Evolutionary conservation across 2,888 invertebrate species (phyloP).

Genomic region (Dilophus febrilis): DNA sequence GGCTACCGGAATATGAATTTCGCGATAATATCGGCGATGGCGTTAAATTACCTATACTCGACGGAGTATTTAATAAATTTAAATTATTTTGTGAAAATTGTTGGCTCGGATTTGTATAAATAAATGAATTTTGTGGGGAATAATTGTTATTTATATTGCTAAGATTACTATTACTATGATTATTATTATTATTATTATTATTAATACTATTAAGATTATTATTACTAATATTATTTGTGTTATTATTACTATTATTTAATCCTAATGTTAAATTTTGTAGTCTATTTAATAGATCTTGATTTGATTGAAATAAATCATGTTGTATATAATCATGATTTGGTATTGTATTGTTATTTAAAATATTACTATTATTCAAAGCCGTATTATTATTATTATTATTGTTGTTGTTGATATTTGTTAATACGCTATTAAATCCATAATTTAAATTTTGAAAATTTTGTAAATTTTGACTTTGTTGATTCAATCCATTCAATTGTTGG

Average conservation of each 20-base stretch:
- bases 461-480: constrained; percentile 29
- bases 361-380: background rate
- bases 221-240: constrained; percentile 8
- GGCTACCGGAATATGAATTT: constrained; percentile 25
- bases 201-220: constrained; percentile 1
- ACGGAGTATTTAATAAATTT: constrained; percentile 23
- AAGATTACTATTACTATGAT: constrained; percentile 1
- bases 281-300: constrained; percentile 29
- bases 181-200: constrained; percentile 8
- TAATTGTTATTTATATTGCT: constrained; percentile 10
- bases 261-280: constrained; percentile 27
- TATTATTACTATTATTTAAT: constrained; percentile 10
- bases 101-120: constrained; percentile 25
- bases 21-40: constrained; percentile 27
- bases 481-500: constrained; percentile 27
- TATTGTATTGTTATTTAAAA: constrained; percentile 12
- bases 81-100: constrained; percentile 20
- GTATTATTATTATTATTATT: constrained; percentile 22
- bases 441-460: constrained; percentile 25
- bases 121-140: constrained; percentile 27
- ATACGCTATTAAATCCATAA: background rate
- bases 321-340: constrained; percentile 12
- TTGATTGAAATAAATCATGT: constrained; percentile 29
- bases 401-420: constrained; percentile 16
- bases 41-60: constrained; percentile 19